Conservation (phyloP, 2,797 vertebrate species). For the Rhinophrynus dorsalis region DNA sequence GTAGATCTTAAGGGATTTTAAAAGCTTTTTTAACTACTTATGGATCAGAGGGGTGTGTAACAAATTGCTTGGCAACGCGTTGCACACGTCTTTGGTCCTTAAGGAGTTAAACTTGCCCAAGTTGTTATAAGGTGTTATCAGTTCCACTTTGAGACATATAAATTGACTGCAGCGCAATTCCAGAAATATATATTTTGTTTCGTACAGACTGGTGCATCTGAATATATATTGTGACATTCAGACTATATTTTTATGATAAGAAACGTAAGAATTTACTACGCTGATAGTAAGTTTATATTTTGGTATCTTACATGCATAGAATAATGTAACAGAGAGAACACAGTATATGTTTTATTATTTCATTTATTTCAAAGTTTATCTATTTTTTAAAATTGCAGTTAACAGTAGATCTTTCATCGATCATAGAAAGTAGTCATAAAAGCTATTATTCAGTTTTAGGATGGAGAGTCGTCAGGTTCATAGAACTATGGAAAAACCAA, state of each 20-base stretch:
- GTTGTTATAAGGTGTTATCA: too few relatives aligned
- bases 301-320: conserved; percentile 47
- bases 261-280: conserved; percentile 51
- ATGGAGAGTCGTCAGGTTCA: background rate
- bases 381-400: background rate
- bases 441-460: background rate
- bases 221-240: conserved; percentile 64
- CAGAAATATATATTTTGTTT: too few relatives aligned
- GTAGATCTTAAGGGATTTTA: too few relatives aligned
- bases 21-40: too few relatives aligned
- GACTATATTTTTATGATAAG: conserved; percentile 53
- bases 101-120: too few relatives aligned
- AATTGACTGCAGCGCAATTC: too few relatives aligned
- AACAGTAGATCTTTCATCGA: background rate
- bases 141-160: too few relatives aligned
- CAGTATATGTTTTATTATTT: conserved; percentile 2
- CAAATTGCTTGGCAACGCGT: too few relatives aligned
- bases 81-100: too few relatives aligned
- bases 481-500: conserved; percentile 6
- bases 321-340: conserved; percentile 40
- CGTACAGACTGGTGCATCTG: conserved; percentile 26
- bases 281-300: conserved; percentile 53
- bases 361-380: background rate
- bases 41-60: too few relatives aligned
- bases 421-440: background rate